These are phyloP conservation scores for Chelidonichthys spinosus DNA, from an alignment of 2,797 vertebrate species.

Conservation along the genomic window DNA sequence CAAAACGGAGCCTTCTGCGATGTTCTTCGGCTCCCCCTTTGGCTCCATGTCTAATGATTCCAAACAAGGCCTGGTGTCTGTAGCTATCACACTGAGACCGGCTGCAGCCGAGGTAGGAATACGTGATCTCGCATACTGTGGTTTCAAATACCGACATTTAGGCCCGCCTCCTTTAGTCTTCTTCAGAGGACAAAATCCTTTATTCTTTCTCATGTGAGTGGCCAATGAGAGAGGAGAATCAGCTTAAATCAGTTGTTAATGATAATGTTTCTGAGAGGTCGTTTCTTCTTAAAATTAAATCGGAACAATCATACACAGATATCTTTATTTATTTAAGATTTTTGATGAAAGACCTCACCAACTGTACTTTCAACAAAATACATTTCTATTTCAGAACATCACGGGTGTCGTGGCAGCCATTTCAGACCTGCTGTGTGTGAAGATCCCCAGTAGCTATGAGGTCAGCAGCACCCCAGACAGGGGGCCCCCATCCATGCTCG, in stretches of 20 bases:
- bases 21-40: conserved; percentile 91
- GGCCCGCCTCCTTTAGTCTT: too few relatives aligned
- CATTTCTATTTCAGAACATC: conserved; percentile 87
- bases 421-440: conserved; percentile 94
- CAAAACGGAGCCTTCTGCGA: conserved; percentile 89
- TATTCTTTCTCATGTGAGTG: too few relatives aligned
- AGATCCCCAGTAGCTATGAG: conserved; percentile 98
- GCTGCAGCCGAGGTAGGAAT: conserved; percentile 93
- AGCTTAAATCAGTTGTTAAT: background rate
- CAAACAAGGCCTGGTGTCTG: conserved; percentile 94
- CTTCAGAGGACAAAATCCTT: too few relatives aligned
- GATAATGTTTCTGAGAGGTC: background rate
- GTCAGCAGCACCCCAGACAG: conserved; percentile 93
- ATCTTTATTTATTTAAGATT: background rate
- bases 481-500: conserved; percentile 67
- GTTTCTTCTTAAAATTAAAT: background rate
- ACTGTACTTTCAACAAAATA: background rate
- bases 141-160: background rate
- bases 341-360: background rate
- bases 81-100: conserved; percentile 97
- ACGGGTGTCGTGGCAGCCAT: conserved; percentile 94
- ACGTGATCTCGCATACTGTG: background rate
- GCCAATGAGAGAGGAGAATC: background rate
- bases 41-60: conserved; percentile 88
- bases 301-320: background rate